Evolutionary conservation across 1,140 invertebrate species (phyloP).

Genomic region (Bombus fervidus): DNA sequence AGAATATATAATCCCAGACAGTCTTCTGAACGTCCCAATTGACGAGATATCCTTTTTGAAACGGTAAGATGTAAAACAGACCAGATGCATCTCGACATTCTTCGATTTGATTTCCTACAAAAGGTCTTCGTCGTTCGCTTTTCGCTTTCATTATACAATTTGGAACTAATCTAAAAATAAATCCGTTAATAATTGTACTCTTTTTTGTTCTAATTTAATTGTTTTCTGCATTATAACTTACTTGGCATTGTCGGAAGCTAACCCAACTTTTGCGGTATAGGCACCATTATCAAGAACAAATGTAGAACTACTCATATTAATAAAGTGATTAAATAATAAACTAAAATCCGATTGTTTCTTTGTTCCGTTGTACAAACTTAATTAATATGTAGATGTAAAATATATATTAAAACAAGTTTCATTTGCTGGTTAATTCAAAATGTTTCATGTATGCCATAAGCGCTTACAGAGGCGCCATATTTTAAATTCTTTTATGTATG

Average conservation of each 20-base stretch:
- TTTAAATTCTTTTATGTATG: neutral
- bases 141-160: constrained; percentile 99
- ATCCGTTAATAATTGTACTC: neutral
- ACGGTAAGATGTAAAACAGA: constrained; percentile 96
- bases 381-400: neutral
- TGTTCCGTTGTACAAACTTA: neutral
- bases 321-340: neutral
- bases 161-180: constrained; percentile 88
- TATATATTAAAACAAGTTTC: neutral
- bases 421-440: neutral
- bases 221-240: constrained; percentile 70
- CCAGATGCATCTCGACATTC: constrained; percentile 98
- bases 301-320: constrained; percentile 73
- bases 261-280: constrained; percentile 92
- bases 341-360: neutral
- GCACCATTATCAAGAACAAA: constrained; percentile 95
- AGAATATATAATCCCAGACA: constrained; percentile 98
- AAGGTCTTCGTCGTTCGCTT: constrained; percentile 95
- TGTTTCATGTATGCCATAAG: neutral
- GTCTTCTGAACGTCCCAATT: constrained; percentile 98
- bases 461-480: neutral
- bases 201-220: neutral
- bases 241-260: constrained; percentile 87
- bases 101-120: constrained; percentile 96
- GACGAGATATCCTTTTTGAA: constrained; percentile 96